Evolutionary conservation across 1,140 invertebrate genomes (phyloP).

Genomic region (Drosophila subpulchrella): DNA sequence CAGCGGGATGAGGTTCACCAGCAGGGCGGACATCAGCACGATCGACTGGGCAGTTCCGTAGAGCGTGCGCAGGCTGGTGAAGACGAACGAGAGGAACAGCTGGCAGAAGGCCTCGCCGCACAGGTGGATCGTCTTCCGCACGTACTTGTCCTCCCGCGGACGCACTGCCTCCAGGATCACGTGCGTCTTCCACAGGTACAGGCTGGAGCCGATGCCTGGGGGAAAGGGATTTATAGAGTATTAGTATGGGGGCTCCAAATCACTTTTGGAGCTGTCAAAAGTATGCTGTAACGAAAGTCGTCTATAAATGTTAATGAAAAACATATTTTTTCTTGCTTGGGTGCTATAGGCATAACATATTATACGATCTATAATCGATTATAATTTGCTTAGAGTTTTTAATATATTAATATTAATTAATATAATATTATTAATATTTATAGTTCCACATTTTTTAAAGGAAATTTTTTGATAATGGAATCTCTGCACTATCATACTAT

Average conservation of each 20-base stretch:
- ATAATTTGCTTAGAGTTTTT: too few species aligned
- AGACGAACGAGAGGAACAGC: constrained; percentile 79
- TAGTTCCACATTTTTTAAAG: too few species aligned
- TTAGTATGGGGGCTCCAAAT: too few species aligned
- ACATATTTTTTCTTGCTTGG: too few species aligned
- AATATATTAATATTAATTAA: too few species aligned
- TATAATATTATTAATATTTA: too few species aligned
- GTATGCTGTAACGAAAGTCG: too few species aligned
- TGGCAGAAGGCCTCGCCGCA: constrained; percentile 83
- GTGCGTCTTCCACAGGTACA: constrained; percentile 79
- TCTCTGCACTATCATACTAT: background rate
- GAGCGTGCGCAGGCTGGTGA: constrained; percentile 79
- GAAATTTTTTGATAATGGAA: too few species aligned
- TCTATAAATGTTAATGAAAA: too few species aligned
- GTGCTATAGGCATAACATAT: too few species aligned
- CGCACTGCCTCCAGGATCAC: constrained; percentile 82
- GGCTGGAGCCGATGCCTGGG: constrained; percentile 76
- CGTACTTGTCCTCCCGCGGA: constrained; percentile 81
- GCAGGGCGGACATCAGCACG: constrained; percentile 76
- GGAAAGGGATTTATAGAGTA: background rate
- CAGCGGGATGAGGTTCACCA: constrained; percentile 80
- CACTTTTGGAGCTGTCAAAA: too few species aligned
- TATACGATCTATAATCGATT: too few species aligned
- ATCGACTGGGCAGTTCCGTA: constrained; percentile 81
- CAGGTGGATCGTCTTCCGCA: constrained; percentile 78